These are phyloP conservation scores for Porites divaricata DNA, from an alignment of 92 coral and sea anemone species.

Conservation along the genomic window DNA sequence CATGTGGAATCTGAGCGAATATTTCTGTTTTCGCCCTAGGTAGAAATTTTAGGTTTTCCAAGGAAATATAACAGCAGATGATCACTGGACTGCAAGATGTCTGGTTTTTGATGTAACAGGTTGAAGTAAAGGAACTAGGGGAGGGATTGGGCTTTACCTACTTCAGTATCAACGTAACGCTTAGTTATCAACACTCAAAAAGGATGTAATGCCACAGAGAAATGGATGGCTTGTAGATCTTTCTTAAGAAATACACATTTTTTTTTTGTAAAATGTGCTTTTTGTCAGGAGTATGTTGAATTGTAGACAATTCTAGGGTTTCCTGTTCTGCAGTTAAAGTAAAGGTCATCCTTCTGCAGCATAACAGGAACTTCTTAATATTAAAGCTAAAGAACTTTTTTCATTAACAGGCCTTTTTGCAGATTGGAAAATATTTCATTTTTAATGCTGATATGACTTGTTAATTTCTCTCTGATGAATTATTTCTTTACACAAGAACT, in stretches of 20 bases:
- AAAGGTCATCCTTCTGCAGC: too few species aligned
- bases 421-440: too few species aligned
- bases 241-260: too few species aligned
- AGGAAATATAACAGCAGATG: constrained; percentile 85
- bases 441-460: too few species aligned
- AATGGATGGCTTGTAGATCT: neutral
- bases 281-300: too few species aligned
- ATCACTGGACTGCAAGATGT: constrained; percentile 93
- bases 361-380: too few species aligned
- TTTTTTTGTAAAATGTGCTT: too few species aligned
- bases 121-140: constrained; percentile 60
- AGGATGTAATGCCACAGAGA: neutral
- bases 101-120: constrained; percentile 94
- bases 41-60: constrained; percentile 92
- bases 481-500: neutral
- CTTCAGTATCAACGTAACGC: neutral
- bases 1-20: constrained; percentile 78
- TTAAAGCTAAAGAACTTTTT: too few species aligned
- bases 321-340: too few species aligned
- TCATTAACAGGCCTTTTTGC: too few species aligned
- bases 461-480: neutral
- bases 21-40: constrained; percentile 99
- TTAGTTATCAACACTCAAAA: neutral
- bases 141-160: constrained; percentile 26
- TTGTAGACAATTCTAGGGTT: too few species aligned